These are phyloP conservation scores for Pocillopora verrucosa DNA, from an alignment of 64 coral and sea anemone species.

Conservation along the genomic window DNA sequence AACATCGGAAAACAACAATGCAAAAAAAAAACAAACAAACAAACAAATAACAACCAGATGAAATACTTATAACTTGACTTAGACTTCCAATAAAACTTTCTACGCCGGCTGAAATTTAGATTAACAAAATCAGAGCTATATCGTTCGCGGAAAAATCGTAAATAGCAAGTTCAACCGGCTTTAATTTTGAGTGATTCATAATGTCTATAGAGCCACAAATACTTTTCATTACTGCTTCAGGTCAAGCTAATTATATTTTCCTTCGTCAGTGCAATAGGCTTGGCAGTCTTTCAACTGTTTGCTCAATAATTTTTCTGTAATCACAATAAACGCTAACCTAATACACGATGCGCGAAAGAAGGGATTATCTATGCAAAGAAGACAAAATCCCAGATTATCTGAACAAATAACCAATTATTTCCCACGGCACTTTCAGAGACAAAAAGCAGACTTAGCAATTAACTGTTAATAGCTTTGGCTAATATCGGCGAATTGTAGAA, in stretches of 20 bases:
- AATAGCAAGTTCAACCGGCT: too few relatives aligned
- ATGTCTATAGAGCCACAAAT: too few relatives aligned
- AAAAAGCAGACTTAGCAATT: neutral
- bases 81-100: too few relatives aligned
- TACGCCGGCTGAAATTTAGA: too few relatives aligned
- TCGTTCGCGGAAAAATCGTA: too few relatives aligned
- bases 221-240: neutral
- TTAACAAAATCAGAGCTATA: too few relatives aligned
- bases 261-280: neutral
- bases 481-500: neutral
- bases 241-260: neutral
- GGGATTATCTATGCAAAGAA: neutral
- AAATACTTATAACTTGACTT: too few relatives aligned
- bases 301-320: neutral
- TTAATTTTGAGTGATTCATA: too few relatives aligned
- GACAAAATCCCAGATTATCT: neutral
- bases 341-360: neutral
- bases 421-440: neutral
- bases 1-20: too few relatives aligned
- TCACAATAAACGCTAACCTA: neutral
- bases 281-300: neutral
- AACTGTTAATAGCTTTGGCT: neutral
- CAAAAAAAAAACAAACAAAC: too few relatives aligned
- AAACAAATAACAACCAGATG: too few relatives aligned
- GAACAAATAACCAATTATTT: neutral